phyloP scores from a whole-genome alignment of 2,888 invertebrate genomes.

The Trachelus tabidus region DNA sequence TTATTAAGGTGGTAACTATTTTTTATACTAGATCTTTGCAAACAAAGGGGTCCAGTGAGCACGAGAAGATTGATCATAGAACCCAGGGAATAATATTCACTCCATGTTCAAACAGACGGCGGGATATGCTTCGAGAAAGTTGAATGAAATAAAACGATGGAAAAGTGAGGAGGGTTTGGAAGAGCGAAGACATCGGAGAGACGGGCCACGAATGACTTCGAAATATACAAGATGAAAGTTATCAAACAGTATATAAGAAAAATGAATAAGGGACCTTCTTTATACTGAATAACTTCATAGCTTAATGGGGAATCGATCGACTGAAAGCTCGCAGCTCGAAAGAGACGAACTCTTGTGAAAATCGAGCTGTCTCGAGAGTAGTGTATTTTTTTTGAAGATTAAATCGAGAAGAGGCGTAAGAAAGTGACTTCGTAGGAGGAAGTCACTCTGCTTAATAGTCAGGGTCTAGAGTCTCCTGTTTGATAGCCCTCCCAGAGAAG shows the following conservation, averaged over 20 bases:
- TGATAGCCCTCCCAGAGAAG: background rate
- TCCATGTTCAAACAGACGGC: constrained; percentile 36
- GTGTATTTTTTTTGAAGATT: background rate
- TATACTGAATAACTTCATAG: background rate
- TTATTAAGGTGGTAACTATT: constrained; percentile 19
- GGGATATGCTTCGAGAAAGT: constrained; percentile 1
- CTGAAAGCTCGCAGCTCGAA: background rate
- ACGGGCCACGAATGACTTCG: background rate
- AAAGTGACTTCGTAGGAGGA: background rate
- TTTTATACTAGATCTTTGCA: constrained; percentile 9
- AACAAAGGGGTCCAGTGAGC: constrained; percentile 10
- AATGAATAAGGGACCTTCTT: background rate
- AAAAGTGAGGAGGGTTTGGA: background rate
- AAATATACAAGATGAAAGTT: background rate
- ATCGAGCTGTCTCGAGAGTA: background rate
- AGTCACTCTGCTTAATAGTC: background rate
- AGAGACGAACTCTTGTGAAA: background rate
- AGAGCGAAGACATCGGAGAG: background rate
- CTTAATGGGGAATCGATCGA: background rate
- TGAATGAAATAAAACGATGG: background rate
- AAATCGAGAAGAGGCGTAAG: background rate
- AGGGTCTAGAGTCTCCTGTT: background rate
- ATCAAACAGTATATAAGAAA: background rate
- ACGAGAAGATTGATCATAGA: constrained; percentile 17
- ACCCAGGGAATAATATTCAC: constrained; percentile 41